These are phyloP conservation scores for Columba guinea DNA, from an alignment of 2,797 vertebrate genomes.

Conservation along the genomic window DNA sequence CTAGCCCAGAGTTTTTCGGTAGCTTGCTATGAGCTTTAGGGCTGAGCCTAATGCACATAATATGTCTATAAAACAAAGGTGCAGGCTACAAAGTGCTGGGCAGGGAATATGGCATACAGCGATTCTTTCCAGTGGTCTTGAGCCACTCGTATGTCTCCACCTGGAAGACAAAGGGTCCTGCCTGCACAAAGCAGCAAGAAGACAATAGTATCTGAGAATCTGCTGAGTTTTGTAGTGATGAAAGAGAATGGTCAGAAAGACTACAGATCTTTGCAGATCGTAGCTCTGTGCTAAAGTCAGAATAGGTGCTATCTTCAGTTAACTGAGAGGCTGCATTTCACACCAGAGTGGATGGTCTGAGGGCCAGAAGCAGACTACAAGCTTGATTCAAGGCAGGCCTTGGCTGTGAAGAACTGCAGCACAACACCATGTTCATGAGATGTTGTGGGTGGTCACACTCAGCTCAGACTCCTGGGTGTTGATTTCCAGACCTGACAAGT, in stretches of 20 bases:
- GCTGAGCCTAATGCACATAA: not conserved
- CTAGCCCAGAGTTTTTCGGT: constrained; percentile 20
- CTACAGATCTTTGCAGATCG: not conserved
- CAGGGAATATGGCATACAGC: not conserved
- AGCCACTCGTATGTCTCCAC: not conserved
- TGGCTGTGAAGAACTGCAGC: not conserved
- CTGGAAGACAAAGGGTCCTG: not conserved
- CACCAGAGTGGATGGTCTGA: not conserved
- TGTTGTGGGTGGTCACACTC: not conserved
- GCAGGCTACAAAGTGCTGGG: not conserved
- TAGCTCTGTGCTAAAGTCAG: not conserved
- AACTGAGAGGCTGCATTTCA: not conserved
- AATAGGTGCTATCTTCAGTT: not conserved
- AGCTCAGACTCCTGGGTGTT: not conserved
- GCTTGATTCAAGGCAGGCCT: not conserved
- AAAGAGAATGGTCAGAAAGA: not conserved
- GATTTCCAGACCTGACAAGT: not conserved
- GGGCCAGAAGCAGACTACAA: not conserved
- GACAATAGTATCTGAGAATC: not conserved
- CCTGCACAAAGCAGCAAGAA: not conserved
- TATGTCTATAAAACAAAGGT: not conserved
- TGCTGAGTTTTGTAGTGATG: not conserved
- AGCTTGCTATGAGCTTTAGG: not conserved
- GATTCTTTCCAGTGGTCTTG: not conserved
- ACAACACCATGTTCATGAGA: not conserved